Evolutionary conservation across 2,113 vertebrate species (phyloP).

Genomic region (Pavo muticus): DNA sequence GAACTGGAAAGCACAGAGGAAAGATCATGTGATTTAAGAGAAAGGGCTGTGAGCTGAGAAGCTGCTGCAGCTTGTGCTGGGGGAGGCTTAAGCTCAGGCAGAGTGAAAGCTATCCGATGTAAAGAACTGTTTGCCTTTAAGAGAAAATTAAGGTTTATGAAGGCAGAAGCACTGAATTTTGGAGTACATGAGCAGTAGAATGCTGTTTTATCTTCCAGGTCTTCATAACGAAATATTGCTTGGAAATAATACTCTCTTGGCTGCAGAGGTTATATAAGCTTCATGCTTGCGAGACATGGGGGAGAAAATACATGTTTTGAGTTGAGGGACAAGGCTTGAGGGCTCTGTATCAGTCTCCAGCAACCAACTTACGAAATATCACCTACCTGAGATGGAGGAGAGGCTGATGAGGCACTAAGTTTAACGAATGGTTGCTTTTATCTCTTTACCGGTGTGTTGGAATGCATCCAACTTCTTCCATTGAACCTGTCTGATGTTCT

Average conservation of each 20-base stretch:
- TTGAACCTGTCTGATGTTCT: background rate
- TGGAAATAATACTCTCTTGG: background rate
- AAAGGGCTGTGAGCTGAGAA: background rate
- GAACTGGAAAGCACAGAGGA: background rate
- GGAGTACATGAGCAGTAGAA: fast-evolving
- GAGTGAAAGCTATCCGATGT: background rate
- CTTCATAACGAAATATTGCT: background rate
- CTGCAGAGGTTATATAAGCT: background rate
- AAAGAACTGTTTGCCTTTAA: background rate
- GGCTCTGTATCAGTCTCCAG: background rate
- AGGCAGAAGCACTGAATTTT: background rate
- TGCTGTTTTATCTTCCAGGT: background rate
- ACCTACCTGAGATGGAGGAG: background rate
- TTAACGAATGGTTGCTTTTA: background rate
- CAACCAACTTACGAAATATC: background rate
- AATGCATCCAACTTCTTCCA: background rate
- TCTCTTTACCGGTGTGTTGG: background rate
- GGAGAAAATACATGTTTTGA: background rate
- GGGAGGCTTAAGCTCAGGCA: background rate
- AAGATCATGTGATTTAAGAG: conserved; percentile 55
- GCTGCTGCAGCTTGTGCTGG: background rate
- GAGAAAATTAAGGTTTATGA: background rate
- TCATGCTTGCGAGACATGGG: background rate
- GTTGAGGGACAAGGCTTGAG: background rate
- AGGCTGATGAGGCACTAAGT: background rate